Percentiles rank a stretch among this genome's conserved stretches.
These are phyloP conservation scores for Cettia cetti DNA, from an alignment of 2,113 vertebrate genomes.

Conservation along the genomic window DNA sequence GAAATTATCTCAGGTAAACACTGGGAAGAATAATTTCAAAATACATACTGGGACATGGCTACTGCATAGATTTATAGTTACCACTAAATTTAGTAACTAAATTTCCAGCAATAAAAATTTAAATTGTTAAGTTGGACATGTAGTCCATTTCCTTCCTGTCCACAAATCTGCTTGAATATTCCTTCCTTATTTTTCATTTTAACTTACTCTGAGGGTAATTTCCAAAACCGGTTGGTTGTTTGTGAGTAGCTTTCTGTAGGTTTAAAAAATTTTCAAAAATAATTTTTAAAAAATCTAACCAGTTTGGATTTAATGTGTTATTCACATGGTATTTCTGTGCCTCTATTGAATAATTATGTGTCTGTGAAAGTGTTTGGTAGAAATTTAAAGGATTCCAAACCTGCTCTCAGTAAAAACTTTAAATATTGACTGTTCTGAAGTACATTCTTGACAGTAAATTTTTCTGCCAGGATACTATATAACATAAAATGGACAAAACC, in stretches of 20 bases:
- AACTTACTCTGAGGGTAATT: background rate
- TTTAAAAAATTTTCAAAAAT: background rate
- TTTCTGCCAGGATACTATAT: background rate
- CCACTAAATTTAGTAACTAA: background rate
- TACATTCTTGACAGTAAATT: background rate
- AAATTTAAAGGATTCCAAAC: background rate
- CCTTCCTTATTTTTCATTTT: background rate
- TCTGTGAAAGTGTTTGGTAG: background rate
- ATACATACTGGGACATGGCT: background rate
- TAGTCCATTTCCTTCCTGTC: background rate
- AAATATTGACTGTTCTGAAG: background rate
- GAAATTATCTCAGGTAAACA: background rate
- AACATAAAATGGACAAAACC: background rate
- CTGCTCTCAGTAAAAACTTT: background rate
- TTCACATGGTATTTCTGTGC: background rate
- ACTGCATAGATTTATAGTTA: background rate
- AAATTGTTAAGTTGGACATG: background rate
- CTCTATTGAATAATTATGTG: background rate
- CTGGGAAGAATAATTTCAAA: background rate
- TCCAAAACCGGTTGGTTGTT: background rate
- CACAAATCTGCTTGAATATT: background rate
- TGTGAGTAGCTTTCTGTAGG: background rate
- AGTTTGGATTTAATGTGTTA: background rate
- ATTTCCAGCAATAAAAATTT: background rate
- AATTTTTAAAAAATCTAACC: background rate